phyloP scores from a whole-genome alignment of 2,888 invertebrate genomes.

The Lathronympha strigana region DNA sequence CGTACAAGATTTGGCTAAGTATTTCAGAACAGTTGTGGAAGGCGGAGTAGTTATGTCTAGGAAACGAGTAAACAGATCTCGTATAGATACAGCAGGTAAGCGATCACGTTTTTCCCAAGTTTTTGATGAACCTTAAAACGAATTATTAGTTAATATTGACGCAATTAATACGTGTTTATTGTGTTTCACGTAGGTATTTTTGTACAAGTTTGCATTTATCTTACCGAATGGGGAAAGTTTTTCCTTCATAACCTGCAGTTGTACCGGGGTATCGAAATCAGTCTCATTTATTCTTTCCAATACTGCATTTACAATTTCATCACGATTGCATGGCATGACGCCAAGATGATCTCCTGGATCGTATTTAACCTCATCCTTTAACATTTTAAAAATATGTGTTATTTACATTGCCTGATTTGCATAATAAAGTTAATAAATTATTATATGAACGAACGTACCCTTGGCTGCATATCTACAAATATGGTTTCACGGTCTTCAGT shows the following conservation, averaged over 20 bases:
- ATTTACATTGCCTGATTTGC: neutral
- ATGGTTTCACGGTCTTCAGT: constrained; percentile 83
- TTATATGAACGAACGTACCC: constrained; percentile 56
- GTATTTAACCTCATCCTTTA: constrained; percentile 85
- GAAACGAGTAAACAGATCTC: constrained; percentile 90
- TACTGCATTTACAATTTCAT: constrained; percentile 91
- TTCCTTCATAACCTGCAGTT: constrained; percentile 92
- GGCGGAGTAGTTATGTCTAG: constrained; percentile 97
- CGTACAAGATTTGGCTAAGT: constrained; percentile 90
- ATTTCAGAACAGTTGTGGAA: constrained; percentile 91
- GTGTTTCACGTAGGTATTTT: neutral
- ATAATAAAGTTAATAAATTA: neutral
- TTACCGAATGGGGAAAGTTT: constrained; percentile 92
- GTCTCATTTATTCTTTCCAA: constrained; percentile 87
- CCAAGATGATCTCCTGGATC: constrained; percentile 97
- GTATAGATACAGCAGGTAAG: constrained; percentile 89
- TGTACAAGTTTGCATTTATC: neutral
- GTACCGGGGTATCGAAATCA: constrained; percentile 87
- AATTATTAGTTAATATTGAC: constrained; percentile 13
- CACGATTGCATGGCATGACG: constrained; percentile 92
- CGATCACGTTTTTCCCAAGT: constrained; percentile 94
- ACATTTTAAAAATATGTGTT: constrained; percentile 37
- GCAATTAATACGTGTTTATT: neutral
- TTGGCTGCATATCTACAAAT: constrained; percentile 83
- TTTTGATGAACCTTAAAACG: constrained; percentile 88